Base-by-base conservation (phyloP, 2,888 invertebrate species). In the Aporophyla nigra region DNA sequence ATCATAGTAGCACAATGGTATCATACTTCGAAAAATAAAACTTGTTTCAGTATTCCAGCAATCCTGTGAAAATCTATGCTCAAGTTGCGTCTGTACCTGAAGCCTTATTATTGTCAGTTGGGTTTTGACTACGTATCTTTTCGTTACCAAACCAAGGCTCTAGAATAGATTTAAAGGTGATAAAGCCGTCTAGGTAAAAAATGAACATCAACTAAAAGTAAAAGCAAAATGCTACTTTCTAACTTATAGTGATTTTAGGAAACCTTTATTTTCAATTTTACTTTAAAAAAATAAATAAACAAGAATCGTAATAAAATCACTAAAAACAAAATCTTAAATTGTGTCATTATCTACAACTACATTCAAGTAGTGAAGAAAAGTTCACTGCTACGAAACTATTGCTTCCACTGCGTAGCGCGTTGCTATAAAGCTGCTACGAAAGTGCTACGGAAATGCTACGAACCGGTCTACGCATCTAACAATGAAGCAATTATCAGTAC, bases 341-440 rank as follows among this genome's bases (percentile, higher is more conserved):
- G n/a, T n/a, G n/a, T n/a, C n/a, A n/a, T n/a, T n/a, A n/a, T n/a
- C n/a, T n/a, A n/a, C n/a, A n/a, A n/a, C n/a, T n/a, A n/a, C n/a
- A n/a, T n/a, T n/a, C n/a, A n/a, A n/a, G n/a, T 21, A 21, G 2
- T 27, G 27, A 27, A 5, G 4, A 16, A 67, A 58, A 0, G 4
- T n/a, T 59, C 10, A 21, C 4, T 67, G n/a, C 67, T 68, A 43
- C 21, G 21, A n/a, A n/a, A 59, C 5, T 24, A 63, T 19, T 24
- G 27, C 59, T 4, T 40, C 10, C 16, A 24, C 19, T 19, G n/a
- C 69, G 83, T 79, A 83, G 79, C 59, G 0, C 24, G 1, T 2
- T 49, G 59, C 70, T 84, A 78, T 78, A 24, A 24, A 14, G 56
- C 14, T 62, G 49, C 78, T 74, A 74, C 75, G 56, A 16, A 49